phyloP scores from a whole-genome alignment of 2,113 vertebrate species.

The Platichthys flesus region DNA sequence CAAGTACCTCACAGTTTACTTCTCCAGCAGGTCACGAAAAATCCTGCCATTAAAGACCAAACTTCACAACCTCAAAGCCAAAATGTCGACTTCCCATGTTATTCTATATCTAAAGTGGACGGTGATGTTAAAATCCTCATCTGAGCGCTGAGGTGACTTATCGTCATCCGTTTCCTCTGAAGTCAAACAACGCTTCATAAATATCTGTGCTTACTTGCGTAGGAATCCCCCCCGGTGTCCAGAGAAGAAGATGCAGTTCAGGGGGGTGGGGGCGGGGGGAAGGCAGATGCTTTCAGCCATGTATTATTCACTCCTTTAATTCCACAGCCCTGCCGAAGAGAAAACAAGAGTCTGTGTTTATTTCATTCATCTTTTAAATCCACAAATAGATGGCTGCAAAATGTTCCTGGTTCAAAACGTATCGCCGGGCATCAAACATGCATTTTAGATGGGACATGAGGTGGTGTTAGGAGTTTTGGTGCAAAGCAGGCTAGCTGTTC shows the following conservation, averaged over 20 bases:
- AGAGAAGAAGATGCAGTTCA: slow-evolving; percentile 24
- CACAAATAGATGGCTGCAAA: slow-evolving; percentile 72
- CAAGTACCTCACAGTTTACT: too few species aligned
- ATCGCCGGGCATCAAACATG: slow-evolving; percentile 26
- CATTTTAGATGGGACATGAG: too few species aligned
- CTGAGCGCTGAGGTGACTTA: too few species aligned
- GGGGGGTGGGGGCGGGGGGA: neutral
- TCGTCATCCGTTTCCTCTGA: slow-evolving; percentile 26
- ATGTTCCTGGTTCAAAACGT: slow-evolving; percentile 66
- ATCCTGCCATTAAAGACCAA: neutral
- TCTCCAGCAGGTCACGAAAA: too few species aligned
- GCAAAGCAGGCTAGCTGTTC: too few species aligned
- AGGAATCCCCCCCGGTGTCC: slow-evolving; percentile 32
- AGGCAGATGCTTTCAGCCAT: slow-evolving; percentile 71
- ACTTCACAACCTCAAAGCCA: neutral
- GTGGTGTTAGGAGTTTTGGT: too few species aligned
- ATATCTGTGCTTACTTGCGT: slow-evolving; percentile 45
- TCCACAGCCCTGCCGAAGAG: slow-evolving; percentile 58
- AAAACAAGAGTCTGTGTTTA: slow-evolving; percentile 62
- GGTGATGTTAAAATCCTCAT: slow-evolving; percentile 14
- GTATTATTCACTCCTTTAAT: slow-evolving; percentile 72
- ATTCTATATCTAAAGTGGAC: neutral
- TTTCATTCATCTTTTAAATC: slow-evolving; percentile 66
- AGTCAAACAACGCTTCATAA: slow-evolving; percentile 58
- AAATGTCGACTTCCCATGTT: slow-evolving; percentile 5